Percentiles rank a stretch among this genome's conserved stretches.
These are phyloP conservation scores for Zingel zingel DNA, from an alignment of 2,113 vertebrate species.

Conservation along the genomic window DNA sequence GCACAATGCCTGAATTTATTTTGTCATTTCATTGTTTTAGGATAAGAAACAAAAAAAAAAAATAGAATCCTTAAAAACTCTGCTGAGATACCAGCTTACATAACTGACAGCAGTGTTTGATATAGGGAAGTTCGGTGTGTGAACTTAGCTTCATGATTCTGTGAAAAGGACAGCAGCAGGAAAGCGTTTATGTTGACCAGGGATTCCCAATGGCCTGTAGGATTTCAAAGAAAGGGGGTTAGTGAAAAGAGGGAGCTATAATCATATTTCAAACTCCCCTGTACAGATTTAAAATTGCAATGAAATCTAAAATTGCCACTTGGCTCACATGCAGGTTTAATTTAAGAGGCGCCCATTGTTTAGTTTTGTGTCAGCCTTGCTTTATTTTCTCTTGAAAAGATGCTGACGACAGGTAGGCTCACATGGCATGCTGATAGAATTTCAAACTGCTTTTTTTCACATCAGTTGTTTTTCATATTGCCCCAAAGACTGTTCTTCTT, in stretches of 20 bases:
- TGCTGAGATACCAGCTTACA: background rate
- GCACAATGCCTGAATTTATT: background rate
- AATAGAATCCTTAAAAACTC: background rate
- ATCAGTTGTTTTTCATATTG: constrained; percentile 20
- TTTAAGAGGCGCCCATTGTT: background rate
- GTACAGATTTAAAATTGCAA: background rate
- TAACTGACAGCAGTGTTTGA: constrained; percentile 16
- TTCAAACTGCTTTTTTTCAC: background rate
- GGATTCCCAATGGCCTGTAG: constrained; percentile 19
- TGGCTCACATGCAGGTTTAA: constrained; percentile 7
- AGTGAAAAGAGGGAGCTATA: background rate
- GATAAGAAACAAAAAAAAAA: background rate
- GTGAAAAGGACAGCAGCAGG: constrained; percentile 5
- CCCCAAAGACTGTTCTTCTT: background rate
- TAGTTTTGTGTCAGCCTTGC: background rate
- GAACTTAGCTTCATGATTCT: constrained; percentile 16
- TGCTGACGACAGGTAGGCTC: background rate
- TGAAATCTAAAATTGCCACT: background rate
- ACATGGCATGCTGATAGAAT: background rate
- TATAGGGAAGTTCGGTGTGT: constrained; percentile 9
- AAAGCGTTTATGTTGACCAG: constrained; percentile 16
- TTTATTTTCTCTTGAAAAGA: constrained; percentile 3
- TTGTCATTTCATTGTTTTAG: background rate
- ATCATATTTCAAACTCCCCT: background rate
- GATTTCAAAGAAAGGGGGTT: background rate